Percentiles rank a stretch among this genome's conserved stretches.
Conservation (phyloP, 2,888 invertebrate genomes). For the Formica aserva region DNA sequence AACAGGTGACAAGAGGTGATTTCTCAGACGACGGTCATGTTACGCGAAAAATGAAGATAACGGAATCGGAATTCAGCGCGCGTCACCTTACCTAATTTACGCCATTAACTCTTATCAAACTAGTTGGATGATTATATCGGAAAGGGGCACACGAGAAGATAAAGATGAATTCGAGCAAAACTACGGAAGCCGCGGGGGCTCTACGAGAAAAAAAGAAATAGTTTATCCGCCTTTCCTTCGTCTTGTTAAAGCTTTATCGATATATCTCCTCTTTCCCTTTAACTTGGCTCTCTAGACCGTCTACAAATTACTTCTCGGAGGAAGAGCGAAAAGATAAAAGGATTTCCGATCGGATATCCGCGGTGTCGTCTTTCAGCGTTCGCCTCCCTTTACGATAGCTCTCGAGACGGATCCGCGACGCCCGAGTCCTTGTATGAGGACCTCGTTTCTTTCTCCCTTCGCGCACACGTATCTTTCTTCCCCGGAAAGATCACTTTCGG, state of each 20-base stretch:
- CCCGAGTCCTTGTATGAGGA: neutral
- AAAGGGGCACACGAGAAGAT: conserved; percentile 19
- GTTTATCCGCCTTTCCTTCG: neutral
- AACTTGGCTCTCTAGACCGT: neutral
- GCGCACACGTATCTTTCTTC: neutral
- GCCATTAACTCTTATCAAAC: conserved; percentile 26
- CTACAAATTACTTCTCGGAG: conserved; percentile 25
- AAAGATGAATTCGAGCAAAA: conserved; percentile 38
- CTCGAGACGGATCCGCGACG: conserved; percentile 11
- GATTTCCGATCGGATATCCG: conserved; percentile 15
- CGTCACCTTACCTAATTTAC: neutral
- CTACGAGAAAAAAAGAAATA: neutral
- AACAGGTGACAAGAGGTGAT: no score
- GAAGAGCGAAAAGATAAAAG: conserved; percentile 42
- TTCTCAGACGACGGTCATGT: neutral
- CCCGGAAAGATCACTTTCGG: conserved; percentile 24
- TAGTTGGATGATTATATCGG: conserved; percentile 38
- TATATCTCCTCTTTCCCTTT: conserved; percentile 41
- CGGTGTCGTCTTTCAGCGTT: conserved; percentile 17
- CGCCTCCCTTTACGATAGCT: conserved; percentile 5
- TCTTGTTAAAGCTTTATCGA: conserved; percentile 51
- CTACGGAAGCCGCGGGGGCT: conserved; percentile 11
- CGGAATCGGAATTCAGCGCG: conserved; percentile 15
- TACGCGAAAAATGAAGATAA: conserved; percentile 2
- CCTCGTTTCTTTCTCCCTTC: neutral